Evolutionary conservation across 2,797 vertebrate species (phyloP).

Genomic region (Aulostomus chinensis): DNA sequence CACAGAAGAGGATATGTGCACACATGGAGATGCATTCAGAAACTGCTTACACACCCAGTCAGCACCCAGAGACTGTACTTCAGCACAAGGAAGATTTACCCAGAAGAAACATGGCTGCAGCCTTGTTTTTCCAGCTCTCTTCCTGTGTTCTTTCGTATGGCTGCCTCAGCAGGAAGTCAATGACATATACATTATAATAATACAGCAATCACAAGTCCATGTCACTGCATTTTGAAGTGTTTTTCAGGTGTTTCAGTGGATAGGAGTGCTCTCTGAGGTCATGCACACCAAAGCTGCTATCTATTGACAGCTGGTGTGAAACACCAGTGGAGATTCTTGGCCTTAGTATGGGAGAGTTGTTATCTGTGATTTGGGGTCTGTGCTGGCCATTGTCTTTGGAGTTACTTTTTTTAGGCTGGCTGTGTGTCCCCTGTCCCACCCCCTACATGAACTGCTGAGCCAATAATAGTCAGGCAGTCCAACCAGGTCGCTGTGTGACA

Average conservation of each 20-base stretch:
- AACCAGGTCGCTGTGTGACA: constrained; percentile 61
- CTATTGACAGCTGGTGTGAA: constrained; percentile 62
- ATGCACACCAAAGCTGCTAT: constrained; percentile 54
- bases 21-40: constrained; percentile 46
- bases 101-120: constrained; percentile 67
- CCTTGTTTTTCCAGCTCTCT: constrained; percentile 53
- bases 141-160: constrained; percentile 69
- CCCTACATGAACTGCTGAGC: constrained; percentile 55
- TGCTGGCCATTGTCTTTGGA: constrained; percentile 62
- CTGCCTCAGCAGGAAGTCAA: constrained; percentile 70
- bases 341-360: constrained; percentile 41
- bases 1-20: constrained; percentile 15
- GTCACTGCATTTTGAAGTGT: neutral
- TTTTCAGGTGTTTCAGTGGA: neutral
- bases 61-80: constrained; percentile 55
- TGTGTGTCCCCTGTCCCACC: constrained; percentile 13
- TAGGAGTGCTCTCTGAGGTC: constrained; percentile 53
- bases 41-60: constrained; percentile 61
- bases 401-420: constrained; percentile 55
- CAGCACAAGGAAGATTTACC: constrained; percentile 55
- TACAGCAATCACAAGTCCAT: neutral
- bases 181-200: constrained; percentile 39
- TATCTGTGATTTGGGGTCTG: constrained; percentile 65
- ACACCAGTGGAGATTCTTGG: constrained; percentile 52
- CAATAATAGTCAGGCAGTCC: constrained; percentile 73